Percentiles rank a stretch among this genome's conserved stretches.
These are phyloP conservation scores for Argyra leucocephala DNA, from an alignment of 2,888 invertebrate genomes.

Conservation along the genomic window DNA sequence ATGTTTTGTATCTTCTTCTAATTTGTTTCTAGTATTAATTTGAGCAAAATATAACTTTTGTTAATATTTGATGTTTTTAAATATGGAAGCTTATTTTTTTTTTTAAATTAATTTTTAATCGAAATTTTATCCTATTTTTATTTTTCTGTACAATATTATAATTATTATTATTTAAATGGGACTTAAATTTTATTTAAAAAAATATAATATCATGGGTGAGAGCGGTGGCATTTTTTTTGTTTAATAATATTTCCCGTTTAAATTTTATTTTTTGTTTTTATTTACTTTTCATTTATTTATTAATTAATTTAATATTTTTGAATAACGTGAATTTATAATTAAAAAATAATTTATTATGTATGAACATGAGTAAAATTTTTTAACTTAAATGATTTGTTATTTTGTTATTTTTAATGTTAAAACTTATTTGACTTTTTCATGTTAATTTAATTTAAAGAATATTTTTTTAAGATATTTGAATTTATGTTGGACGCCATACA, in stretches of 20 bases:
- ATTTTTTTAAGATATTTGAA: conserved; percentile 24
- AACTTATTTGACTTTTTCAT: conserved; percentile 19
- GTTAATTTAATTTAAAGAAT: neutral
- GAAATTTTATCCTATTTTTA: too few species aligned
- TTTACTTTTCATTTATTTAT: neutral
- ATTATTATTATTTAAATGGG: too few species aligned
- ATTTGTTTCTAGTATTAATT: too few species aligned
- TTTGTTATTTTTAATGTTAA: conserved; percentile 21
- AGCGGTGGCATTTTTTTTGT: neutral
- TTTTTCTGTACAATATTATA: too few species aligned
- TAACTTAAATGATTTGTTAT: conserved; percentile 26
- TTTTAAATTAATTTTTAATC: too few species aligned
- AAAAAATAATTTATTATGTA: conserved; percentile 24
- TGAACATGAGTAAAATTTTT: conserved; percentile 32
- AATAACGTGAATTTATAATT: conserved; percentile 7
- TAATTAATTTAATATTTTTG: neutral
- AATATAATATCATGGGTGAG: neutral
- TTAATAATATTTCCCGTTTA: neutral
- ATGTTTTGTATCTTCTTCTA: too few species aligned
- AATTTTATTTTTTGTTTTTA: conserved; percentile 16
- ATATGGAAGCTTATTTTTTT: too few species aligned
- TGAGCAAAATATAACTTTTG: too few species aligned
- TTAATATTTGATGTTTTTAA: too few species aligned
- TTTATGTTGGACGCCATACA: conserved; percentile 88
- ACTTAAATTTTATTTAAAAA: too few species aligned